Evolutionary conservation across 2,888 invertebrate species (phyloP), one percentile per base, ranked within the genome.

Genomic region (Scaptodrosophila latifasciaeformis): DNA sequence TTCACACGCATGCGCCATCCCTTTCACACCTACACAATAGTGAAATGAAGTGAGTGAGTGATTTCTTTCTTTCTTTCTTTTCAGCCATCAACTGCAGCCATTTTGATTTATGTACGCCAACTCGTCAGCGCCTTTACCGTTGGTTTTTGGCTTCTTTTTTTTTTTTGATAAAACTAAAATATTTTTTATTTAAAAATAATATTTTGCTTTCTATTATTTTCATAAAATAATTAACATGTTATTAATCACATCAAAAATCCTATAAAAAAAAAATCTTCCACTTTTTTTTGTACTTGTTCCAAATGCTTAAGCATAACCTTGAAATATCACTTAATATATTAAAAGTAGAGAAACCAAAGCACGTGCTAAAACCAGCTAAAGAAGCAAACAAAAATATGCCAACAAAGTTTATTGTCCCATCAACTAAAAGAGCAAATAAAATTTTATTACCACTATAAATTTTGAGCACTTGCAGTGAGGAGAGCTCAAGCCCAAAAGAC

Each of bases 81-180:
- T 67, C 71, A 72, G 63, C 80, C 76, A 83, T 83, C 85, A 70
- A 67, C 54, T 74, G 70, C 72, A 85, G 85, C 86, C 86, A 86
- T 86, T 86, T 86, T 86, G 86, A 86, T 86, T 84, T 86, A 86
- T 84, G 84, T 79, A 71, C 64, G 57, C 78, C 52, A 18, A 13
- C 37, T 59, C 56, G 69, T 53, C 45, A 54, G 48, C 27, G 51
- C 13, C 48, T 50, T 53, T 46, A 49, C 24, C 37, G 47, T 56
- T 7, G 34, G 4, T 27, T 27, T 27, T 6, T 27, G 27, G 9
- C 5, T 27, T 27, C 9, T 9, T 27, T 27, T 27, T 27, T 27
- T 27, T 27, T 27, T 9, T 27, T 27, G 27, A 4, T 9, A 27
- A 27, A 27, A 6, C 27, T 6, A 27, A 9, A 4, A 27, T 27